A percentile compares a stretch with the other conserved stretches of the same genome.
phyloP scores from a whole-genome alignment of 1,140 invertebrate species.

The Agraylea sexmaculata region DNA sequence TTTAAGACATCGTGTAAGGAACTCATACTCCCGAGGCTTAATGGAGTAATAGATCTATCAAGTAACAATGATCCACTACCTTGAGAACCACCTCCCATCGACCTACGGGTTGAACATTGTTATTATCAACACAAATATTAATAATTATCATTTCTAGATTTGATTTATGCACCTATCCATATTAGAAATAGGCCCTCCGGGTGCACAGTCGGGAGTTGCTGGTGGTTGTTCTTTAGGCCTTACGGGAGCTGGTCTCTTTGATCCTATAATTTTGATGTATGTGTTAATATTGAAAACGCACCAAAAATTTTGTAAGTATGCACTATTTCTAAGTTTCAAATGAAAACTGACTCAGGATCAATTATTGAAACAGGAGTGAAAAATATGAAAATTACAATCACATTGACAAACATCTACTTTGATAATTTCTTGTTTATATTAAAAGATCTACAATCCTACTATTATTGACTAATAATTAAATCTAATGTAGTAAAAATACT shows the following conservation, averaged over 20 bases:
- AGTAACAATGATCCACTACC: slow-evolving; percentile 38
- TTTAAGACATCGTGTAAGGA: slow-evolving; percentile 59
- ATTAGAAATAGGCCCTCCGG: slow-evolving; percentile 41
- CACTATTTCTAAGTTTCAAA: too few species aligned
- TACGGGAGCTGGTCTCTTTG: slow-evolving; percentile 44
- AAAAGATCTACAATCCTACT: too few species aligned
- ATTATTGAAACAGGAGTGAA: too few species aligned
- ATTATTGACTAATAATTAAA: too few species aligned
- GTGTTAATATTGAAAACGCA: too few species aligned
- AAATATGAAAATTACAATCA: too few species aligned
- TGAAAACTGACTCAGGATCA: too few species aligned
- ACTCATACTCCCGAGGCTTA: slow-evolving; percentile 59
- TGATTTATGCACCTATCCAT: slow-evolving; percentile 41
- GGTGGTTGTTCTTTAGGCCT: slow-evolving; percentile 48
- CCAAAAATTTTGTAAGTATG: too few species aligned
- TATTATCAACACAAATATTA: not conserved
- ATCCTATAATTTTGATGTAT: too few species aligned
- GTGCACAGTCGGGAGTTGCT: slow-evolving; percentile 42
- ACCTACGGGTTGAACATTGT: slow-evolving; percentile 23
- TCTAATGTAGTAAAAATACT: too few species aligned
- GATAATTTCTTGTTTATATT: too few species aligned
- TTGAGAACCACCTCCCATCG: slow-evolving; percentile 34
- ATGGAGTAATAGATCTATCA: slow-evolving; percentile 49
- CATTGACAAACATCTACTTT: too few species aligned
- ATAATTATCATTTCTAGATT: slow-evolving; percentile 4